Evolutionary conservation across 2,888 invertebrate species (phyloP), one percentile per base, ranked within the genome.

Genomic region (Leptopilina myrica): DNA sequence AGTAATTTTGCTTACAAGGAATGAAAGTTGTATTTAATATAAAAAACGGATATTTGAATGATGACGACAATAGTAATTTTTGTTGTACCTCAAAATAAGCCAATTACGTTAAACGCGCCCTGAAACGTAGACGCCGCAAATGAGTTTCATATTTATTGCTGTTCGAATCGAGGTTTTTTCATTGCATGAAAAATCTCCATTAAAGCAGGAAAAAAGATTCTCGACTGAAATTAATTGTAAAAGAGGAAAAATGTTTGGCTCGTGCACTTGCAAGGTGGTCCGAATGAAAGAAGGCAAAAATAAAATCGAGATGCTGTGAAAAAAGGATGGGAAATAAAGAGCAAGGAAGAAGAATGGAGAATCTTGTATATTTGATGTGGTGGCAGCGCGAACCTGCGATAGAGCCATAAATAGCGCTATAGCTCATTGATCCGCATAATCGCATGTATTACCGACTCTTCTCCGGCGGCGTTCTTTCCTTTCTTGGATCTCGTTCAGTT

Each of bases 401-500:
- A 90, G 88, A 90, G 90, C 86, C 90, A 89, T 91, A 91, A 90
- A 90, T 90, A 89, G 89, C 87, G 86, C 87, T 87, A 87, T 89
- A 90, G 89, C 90, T 89, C 89, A 90, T 90, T 90, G 90, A 90
- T 90, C 89, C 89, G 88, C 88, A 88, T 90, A 90, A 90, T 91
- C 90, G 90, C 88, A 89, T 89, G 90, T 88, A 90, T 90, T 90
- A 90, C 89, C 85, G 85, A 11, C 84, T 85, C 79, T 82, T 87
- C 83, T 85, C 86, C 85, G 83, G 81, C 85, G 84, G 85, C 86
- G 85, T 86, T 86, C 80, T 81, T 75, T 77, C 83, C 83, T 78
- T 80, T 79, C 81, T 80, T 78, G 77, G 79, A 46, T 78, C 49
- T 8, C 78, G 81, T 82, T 84, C 76, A 84, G 84, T 85, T 88